Evolutionary conservation across 2,888 invertebrate genomes (phyloP).

Genomic region (Zeuzera pyrina): DNA sequence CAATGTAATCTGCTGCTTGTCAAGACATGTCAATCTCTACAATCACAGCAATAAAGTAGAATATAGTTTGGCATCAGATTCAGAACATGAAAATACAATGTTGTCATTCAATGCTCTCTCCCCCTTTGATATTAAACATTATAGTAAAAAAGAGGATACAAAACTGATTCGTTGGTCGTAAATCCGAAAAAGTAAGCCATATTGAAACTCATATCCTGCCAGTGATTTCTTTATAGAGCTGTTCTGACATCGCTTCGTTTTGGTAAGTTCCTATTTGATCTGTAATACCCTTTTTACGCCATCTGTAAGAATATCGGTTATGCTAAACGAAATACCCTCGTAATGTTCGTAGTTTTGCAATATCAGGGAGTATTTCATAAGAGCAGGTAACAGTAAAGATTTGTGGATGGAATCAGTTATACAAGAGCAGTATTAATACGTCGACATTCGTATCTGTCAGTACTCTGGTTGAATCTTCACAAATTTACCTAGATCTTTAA

Average conservation of each 20-base stretch:
- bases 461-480: too few species aligned
- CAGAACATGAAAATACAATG: neutral
- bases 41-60: neutral
- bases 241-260: neutral
- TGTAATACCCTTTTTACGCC: too few species aligned
- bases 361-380: too few species aligned
- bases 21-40: conserved; percentile 2
- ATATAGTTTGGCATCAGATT: neutral
- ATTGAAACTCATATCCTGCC: conserved; percentile 19
- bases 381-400: too few species aligned
- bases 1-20: conserved; percentile 2
- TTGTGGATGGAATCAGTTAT: too few species aligned
- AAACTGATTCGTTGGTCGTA: conserved; percentile 21
- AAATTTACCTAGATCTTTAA: too few species aligned
- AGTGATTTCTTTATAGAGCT: conserved; percentile 1
- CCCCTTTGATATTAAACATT: conserved; percentile 23
- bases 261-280: too few species aligned
- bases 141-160: conserved; percentile 18
- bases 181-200: conserved; percentile 20
- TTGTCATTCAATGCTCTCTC: conserved; percentile 1
- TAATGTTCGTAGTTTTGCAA: too few species aligned
- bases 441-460: too few species aligned
- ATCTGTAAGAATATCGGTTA: too few species aligned
- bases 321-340: too few species aligned
- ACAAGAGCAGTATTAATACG: too few species aligned